These are phyloP conservation scores for Sphecodes monilicornis DNA, from an alignment of 2,888 invertebrate species.

Conservation along the genomic window DNA sequence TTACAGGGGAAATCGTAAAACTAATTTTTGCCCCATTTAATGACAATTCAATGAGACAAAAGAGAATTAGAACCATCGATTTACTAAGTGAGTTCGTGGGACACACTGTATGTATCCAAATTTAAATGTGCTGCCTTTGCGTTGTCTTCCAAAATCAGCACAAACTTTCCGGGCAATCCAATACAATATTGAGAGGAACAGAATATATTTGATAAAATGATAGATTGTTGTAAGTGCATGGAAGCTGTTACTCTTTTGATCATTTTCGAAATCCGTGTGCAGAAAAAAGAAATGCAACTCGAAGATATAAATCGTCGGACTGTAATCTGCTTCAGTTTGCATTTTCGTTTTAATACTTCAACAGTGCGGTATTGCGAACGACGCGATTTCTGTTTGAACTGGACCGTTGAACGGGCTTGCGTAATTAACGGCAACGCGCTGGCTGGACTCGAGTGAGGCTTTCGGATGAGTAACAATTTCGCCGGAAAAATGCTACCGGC, in stretches of 20 bases:
- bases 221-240: not conserved
- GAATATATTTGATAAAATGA: not conserved
- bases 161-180: too few species aligned
- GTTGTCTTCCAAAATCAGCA: too few species aligned
- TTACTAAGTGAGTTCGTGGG: too few species aligned
- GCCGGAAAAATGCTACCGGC: slow-evolving; percentile 12
- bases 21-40: too few species aligned
- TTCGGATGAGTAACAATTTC: slow-evolving; percentile 15
- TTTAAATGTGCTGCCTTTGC: too few species aligned
- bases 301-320: slow-evolving; percentile 2
- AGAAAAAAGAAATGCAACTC: not conserved
- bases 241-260: not conserved
- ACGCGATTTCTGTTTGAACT: slow-evolving; percentile 38
- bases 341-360: slow-evolving; percentile 10
- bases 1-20: too few species aligned
- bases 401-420: not conserved
- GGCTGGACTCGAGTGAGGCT: not conserved
- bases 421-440: slow-evolving; percentile 27
- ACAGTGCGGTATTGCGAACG: slow-evolving; percentile 25
- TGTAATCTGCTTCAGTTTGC: slow-evolving; percentile 13
- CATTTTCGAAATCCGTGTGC: not conserved
- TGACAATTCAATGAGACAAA: too few species aligned
- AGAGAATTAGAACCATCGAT: too few species aligned
- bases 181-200: too few species aligned
- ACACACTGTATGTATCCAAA: too few species aligned